Base-by-base conservation (phyloP, 92 coral and sea anemone genomes). In the Umimayanthus chanpuru region DNA sequence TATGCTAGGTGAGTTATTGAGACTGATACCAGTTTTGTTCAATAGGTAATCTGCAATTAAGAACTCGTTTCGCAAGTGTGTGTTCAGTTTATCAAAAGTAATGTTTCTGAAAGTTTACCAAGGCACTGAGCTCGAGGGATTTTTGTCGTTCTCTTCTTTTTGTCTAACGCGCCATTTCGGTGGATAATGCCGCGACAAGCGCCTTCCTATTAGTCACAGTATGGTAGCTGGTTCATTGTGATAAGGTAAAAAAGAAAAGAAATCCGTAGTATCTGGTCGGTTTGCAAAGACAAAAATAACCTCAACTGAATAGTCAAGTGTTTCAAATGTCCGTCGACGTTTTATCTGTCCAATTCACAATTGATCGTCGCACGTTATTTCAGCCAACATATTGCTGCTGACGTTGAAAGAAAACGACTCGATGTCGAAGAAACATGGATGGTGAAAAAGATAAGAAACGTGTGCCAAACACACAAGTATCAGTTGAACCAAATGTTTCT, bases 1-100 rank as follows among this genome's bases (percentile, higher is more conserved):
- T 68, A 70, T 83, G 43, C 78, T 44, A 71, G 87, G 87, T 83
- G 87, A 81, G 85, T 81, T 80, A 79, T 53, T 79, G 82, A 79
- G 36, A 30, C 82, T 26, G 64, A 53, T 47, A 30, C 26, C 53
- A 79, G 66, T 79, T 49, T 79, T 79, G 26, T 50, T 82, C 50
- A 82, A 65, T 82, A 50, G 76, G 76, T 82, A 40, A 68, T 82
- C 77, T 82, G 86, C 43, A 66, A 66, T 68, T 40, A 82, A 70
- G 87, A 44, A 5, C 43, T 44, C 39, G 38, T 83, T 81, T 83
- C 15, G 53, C 38, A 81, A 21, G 53, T 5, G 72, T 25, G 40
- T 55, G 67, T 26, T 32, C 67, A 28, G 71, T 50, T 79, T 53
- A 53, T 40, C 41, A 65, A 56, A 39, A 81, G 5, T 43, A 32